These are phyloP conservation scores for Chitala chitala DNA, from an alignment of 2,113 vertebrate species.

Conservation along the genomic window DNA sequence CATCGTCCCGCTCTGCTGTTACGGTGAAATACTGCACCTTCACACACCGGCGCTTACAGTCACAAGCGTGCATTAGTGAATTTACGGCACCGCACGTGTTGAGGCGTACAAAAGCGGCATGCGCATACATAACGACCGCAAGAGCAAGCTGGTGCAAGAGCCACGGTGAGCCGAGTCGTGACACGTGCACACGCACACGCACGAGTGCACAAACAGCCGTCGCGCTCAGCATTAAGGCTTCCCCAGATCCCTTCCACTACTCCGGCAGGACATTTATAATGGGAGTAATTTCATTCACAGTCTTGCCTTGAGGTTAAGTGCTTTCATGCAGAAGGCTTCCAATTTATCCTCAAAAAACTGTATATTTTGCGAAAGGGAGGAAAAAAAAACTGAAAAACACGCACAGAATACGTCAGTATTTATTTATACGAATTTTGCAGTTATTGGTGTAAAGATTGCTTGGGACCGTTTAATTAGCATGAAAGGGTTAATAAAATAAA, in stretches of 20 bases:
- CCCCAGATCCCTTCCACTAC: constrained; percentile 16
- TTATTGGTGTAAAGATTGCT: constrained; percentile 43
- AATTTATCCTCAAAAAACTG: constrained; percentile 30
- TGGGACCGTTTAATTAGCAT: constrained; percentile 36
- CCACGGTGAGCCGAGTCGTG: too few relatives aligned
- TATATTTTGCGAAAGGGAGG: constrained; percentile 49
- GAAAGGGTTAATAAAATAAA: constrained; percentile 23
- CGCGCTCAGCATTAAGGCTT: not conserved
- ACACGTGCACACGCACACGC: not conserved
- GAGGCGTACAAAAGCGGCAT: not conserved
- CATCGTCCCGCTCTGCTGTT: not conserved
- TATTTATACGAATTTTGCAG: constrained; percentile 40
- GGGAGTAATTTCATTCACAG: constrained; percentile 39
- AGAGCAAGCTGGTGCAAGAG: too few relatives aligned
- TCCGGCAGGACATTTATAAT: constrained; percentile 7
- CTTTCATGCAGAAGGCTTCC: constrained; percentile 19
- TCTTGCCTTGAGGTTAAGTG: constrained; percentile 48
- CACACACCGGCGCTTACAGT: not conserved
- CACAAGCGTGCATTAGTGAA: not conserved
- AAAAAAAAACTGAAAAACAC: constrained; percentile 33
- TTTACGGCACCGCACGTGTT: not conserved
- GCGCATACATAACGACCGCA: constrained; percentile 8
- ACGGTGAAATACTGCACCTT: not conserved
- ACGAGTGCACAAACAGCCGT: not conserved
- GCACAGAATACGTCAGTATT: constrained; percentile 24